Base-by-base conservation (phyloP, 2,113 vertebrate species). In the Seriola quinqueradiata region DNA sequence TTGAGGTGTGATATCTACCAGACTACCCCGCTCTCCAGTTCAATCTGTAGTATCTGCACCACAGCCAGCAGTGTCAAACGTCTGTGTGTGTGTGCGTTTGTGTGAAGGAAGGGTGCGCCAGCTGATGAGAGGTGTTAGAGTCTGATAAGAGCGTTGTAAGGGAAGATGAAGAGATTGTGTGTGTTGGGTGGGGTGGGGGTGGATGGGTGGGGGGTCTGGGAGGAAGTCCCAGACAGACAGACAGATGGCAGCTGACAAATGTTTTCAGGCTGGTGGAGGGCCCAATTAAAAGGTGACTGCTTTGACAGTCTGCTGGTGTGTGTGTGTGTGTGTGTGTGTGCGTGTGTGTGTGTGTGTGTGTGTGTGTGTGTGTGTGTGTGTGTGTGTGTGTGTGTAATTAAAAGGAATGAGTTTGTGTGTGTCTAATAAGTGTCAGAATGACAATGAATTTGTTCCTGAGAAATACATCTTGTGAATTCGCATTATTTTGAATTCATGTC, bases 171-270 rank as follows among this genome's bases (percentile, higher is more conserved):
- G 77, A 65, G 72, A 42, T 67, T 8, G 50, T 8, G 38, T 17
- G 60, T 21, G 50, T 54, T 38, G 36, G 13, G 36, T 23, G 40
- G 6, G 40, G 1, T 42, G 19, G 2, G 25, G 23, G n/a, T 8
- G 42, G 4, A 14, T 21, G 28, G 34, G 57, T 50, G 54, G 46
- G 46, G 58, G 40, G 82, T 75, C 8, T 28, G 28, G 28, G 28
- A 28, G 75, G 85, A 70, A 67, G 60, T 44, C 59, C 79, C 82
- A 88, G 94, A 92, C 88, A 84, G 92, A 92, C 81, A 78, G 93
- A 93, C 94, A 95, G 91, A 94, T 95, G 94, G 94, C 91, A 92
- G 92, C 93, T 94, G 91, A 95, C 92, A 96, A 95, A 95, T 94
- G 92, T 90, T 90, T 91, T 91, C 84, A 88, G 90, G 89, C 77